Base-by-base conservation (phyloP, 2,888 invertebrate genomes). In the Cremastinae sp. region DNA sequence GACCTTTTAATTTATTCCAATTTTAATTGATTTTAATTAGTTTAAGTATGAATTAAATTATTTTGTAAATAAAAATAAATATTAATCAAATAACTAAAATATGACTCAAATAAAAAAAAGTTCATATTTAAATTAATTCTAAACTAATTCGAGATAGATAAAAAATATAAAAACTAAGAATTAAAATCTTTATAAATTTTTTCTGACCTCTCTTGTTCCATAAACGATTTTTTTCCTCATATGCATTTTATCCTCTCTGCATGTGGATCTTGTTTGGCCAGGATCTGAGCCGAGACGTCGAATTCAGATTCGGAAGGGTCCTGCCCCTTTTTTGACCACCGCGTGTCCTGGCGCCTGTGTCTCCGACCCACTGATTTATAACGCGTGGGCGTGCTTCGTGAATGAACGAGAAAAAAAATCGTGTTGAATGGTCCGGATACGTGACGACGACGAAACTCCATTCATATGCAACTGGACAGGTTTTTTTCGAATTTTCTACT, bases 201-300 rank as follows among this genome's bases (percentile, higher is more conserved):
- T n/a, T n/a, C n/a, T n/a, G n/a, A n/a, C n/a, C n/a, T n/a, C n/a
- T n/a, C n/a, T n/a, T n/a, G n/a, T n/a, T n/a, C n/a, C n/a, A n/a
- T n/a, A n/a, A n/a, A n/a, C n/a, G n/a, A n/a, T n/a, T 35, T 53
- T 41, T n/a, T 18, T 16, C 7, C 16, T 51, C 49, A 49, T 39
- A 4, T 28, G 45, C 16, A 0, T 16, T 58, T 20, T 12, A 0
- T 28, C 37, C 51, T 28, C 53, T 65, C 49, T 66, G 81, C 88
- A 88, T 81, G 82, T 88, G 88, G 79, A 83, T 84, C 88, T 86
- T 87, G 87, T 88, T 88, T 88, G 83, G 80, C 82, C 83, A 84
- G 84, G 82, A 86, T 82, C 78, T 82, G 73, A 80, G 78, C 80
- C 81, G 81, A 81, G 69, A 82, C 82, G 74, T 18, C 47, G 8